These are phyloP conservation scores for Rhynchophorus ferrugineus DNA, from an alignment of 1,140 invertebrate species.

Conservation along the genomic window DNA sequence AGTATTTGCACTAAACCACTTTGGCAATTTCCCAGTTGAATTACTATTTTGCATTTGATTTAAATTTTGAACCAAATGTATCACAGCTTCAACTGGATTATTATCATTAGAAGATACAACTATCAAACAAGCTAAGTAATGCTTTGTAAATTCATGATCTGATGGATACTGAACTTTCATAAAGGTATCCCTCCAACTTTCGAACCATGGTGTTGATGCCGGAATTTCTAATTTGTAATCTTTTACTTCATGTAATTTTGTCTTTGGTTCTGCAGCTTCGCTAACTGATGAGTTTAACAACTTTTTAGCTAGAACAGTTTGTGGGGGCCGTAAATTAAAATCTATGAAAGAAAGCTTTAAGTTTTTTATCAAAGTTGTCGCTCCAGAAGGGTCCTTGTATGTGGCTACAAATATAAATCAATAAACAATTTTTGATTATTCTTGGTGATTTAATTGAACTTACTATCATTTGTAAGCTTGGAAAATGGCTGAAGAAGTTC, in stretches of 20 bases:
- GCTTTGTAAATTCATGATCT: constrained; percentile 92
- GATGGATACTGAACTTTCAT: constrained; percentile 81
- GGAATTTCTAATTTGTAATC: constrained; percentile 56
- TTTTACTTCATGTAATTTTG: constrained; percentile 46
- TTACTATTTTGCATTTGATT: constrained; percentile 67
- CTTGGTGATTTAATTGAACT: constrained; percentile 13
- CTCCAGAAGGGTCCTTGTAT: constrained; percentile 75
- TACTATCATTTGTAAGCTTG: constrained; percentile 69
- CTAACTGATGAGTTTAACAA: constrained; percentile 81
- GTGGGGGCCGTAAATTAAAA: constrained; percentile 71
- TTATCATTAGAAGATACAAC: constrained; percentile 76
- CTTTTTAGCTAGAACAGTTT: constrained; percentile 73
- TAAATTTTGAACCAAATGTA: constrained; percentile 67
- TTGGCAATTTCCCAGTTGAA: constrained; percentile 65
- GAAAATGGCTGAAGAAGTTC: constrained; percentile 88
- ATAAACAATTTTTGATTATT: constrained; percentile 12
- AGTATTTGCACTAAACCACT: constrained; percentile 84
- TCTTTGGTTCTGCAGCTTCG: constrained; percentile 59
- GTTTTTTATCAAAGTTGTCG: constrained; percentile 62
- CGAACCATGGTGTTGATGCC: constrained; percentile 85
- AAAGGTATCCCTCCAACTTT: constrained; percentile 89
- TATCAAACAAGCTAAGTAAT: constrained; percentile 85
- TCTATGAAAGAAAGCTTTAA: constrained; percentile 75
- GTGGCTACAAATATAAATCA: constrained; percentile 52
- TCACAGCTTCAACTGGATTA: constrained; percentile 71